Evolutionary conservation across 2,797 vertebrate species (phyloP), one percentile per base, ranked within the genome.

Genomic region (Oreortyx pictus): DNA sequence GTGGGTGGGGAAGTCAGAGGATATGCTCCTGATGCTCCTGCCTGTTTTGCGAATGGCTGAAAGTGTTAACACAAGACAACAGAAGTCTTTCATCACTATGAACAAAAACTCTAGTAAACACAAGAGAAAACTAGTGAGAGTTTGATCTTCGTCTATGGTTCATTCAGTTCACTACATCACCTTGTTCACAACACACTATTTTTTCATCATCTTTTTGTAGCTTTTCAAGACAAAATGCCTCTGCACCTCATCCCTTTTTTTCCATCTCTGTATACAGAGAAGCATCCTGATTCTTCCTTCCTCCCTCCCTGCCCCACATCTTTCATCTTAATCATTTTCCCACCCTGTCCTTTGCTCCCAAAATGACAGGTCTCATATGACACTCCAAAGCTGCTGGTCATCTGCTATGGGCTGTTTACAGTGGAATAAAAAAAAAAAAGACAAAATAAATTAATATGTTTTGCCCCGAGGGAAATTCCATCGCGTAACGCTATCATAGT

Each of bases 1-100:
- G 98, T 98, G 31, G 99, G 99, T 11, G 99, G 99, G 14, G 99
- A 99, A 35, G 99, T 99, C 67, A 99, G 98, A 49, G 99, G 99
- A 92, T 99, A 99, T 2, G 98, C 98, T 24, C 98, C 98, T 1
- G 98, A 98, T 24, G 98, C 97, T 60, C 97, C 98, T 37, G 98
- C 93, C 92, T 98, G 98, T 94, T 98, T 98, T 72, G 97, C 96
- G 97, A 98, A 98, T 41, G 97, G 92, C 98, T 98, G 94, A 71
- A 97, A 96, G 90, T 72, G 91, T 88, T 59, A 94, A 92, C 79
- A 93, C 7, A 90, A n/a, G 49, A 88, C 56, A 95, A 86, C 0
- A 2, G 61, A 83, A 49, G 33, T 5, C 18, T 88, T 57, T 60
- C 2, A 84, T 41, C 9, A 50, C 62, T 89, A 49, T 73, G 54